Conservation (phyloP, 2,888 invertebrate genomes). For the Oscheius sp. region DNA sequence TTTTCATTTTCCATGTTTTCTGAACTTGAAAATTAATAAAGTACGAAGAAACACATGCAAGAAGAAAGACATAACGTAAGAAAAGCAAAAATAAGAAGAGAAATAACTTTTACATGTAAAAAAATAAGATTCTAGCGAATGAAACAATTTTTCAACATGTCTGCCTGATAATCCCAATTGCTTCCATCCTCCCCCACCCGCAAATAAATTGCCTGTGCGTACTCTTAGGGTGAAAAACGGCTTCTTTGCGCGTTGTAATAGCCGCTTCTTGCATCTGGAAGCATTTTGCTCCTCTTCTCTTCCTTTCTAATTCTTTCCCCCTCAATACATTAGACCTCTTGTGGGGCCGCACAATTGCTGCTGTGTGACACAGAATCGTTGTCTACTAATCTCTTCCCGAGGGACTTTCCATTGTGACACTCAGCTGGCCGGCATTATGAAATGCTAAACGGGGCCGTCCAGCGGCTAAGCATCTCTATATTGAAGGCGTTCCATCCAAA, state of each 20-base stretch:
- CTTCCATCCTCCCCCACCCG: too few relatives aligned
- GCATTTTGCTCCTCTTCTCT: conserved; percentile 5
- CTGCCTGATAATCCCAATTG: too few relatives aligned
- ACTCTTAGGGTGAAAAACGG: conserved; percentile 2
- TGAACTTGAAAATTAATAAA: too few relatives aligned
- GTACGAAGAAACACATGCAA: too few relatives aligned
- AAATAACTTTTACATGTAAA: too few relatives aligned
- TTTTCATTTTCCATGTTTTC: too few relatives aligned
- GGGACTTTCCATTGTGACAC: conserved; percentile 27
- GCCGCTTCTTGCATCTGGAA: conserved; percentile 6
- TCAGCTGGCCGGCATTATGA: conserved; percentile 24
- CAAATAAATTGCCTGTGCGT: background rate
- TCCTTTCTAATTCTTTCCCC: background rate
- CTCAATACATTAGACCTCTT: background rate
- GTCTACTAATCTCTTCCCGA: conserved; percentile 27
- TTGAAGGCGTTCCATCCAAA: background rate
- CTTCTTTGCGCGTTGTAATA: conserved; percentile 4
- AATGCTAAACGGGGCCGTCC: conserved; percentile 22
- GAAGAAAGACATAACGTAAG: too few relatives aligned
- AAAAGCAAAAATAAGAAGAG: too few relatives aligned
- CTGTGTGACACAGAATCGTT: background rate
- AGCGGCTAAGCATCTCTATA: conserved; percentile 1
- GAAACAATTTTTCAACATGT: too few relatives aligned
- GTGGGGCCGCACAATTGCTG: background rate
- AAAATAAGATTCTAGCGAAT: too few relatives aligned